Evolutionary conservation across 2,888 invertebrate genomes (phyloP), one percentile per base, ranked within the genome.

Genomic region (Gasteruption jaculator): DNA sequence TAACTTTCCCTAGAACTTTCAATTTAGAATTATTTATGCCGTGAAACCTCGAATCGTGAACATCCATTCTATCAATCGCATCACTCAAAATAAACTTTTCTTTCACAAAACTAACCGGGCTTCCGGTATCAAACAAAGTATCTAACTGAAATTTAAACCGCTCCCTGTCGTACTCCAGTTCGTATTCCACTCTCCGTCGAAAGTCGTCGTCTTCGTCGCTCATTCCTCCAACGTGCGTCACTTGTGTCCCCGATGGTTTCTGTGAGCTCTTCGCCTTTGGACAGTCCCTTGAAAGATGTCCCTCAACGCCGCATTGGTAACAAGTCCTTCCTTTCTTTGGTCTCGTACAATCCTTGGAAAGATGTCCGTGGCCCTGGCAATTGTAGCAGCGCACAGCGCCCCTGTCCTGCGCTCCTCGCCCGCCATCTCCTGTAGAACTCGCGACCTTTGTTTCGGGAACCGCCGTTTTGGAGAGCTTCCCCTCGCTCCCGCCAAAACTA

Each of bases 151-250:
- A 14, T 5, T 16, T 24, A 32, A 16, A 6, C 12, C 10, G 32
- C 6, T 15, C 6, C 32, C n/a, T 18, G 18, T 15, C 19, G 16
- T 16, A n/a, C 24, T 8, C 8, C 7, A 24, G 15, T 31, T 14
- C 14, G 15, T 12, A 7, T 11, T 14, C n/a, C 11, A 29, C 29
- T 29, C 11, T 5, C 12, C 29, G 29, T 5, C 6, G 6, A n/a
- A n/a, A 11, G 29, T 5, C n/a, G 8, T n/a, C n/a, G 8, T 41
- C 34, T 5, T n/a, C 21, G 16, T 3, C 41, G 26, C 25, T 5
- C 29, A 45, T 45, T 3, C 38, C 36, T 5, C 35, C 22, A 8
- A 34, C 38, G 11, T 34, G 30, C 3, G 38, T 38, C 4, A 45
- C 30, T 5, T 12, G 14, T 12, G 14, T 12, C 14, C 8, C 5